Evolutionary conservation across 2,888 invertebrate species (phyloP).

Genomic region (Zaprionus obscuricornis): DNA sequence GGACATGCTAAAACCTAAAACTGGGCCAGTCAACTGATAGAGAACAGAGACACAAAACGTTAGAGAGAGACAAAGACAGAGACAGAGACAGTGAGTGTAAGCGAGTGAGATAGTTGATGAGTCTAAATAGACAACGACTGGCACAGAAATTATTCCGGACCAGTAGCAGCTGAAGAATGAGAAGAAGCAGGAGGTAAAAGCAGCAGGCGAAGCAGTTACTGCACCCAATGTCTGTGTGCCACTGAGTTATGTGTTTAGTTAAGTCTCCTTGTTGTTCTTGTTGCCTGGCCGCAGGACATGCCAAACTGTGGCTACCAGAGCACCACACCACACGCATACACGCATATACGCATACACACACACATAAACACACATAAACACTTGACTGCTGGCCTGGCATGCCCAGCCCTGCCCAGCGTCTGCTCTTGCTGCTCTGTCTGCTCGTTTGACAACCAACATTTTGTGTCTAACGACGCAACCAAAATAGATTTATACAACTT

Average conservation of each 20-base stretch:
- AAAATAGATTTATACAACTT: no score
- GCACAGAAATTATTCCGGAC: slow-evolving; percentile 65
- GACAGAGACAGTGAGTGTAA: not conserved
- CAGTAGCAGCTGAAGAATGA: slow-evolving; percentile 39
- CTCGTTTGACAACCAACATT: slow-evolving; percentile 7
- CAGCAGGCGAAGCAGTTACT: slow-evolving; percentile 18
- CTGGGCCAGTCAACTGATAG: slow-evolving; percentile 21
- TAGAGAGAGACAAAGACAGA: not conserved
- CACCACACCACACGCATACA: not conserved
- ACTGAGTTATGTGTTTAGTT: slow-evolving; percentile 47
- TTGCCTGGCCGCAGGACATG: slow-evolving; percentile 41
- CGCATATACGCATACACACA: not conserved
- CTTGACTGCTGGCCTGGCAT: no score
- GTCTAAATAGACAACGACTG: slow-evolving; percentile 32
- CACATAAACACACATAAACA: not conserved
- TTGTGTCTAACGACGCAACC: slow-evolving; percentile 7
- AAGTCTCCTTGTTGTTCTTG: not conserved
- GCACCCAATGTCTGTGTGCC: slow-evolving; percentile 43
- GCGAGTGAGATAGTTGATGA: slow-evolving; percentile 8
- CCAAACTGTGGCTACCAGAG: slow-evolving; percentile 47
- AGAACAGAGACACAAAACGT: slow-evolving; percentile 5
- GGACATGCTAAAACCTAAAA: slow-evolving; percentile 43
- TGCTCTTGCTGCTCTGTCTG: no score
- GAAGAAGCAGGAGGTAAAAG: slow-evolving; percentile 16
- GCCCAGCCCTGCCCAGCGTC: no score